A percentile compares a stretch with the other conserved stretches of the same genome.
These are phyloP conservation scores for Bergia puertoricense DNA, from an alignment of 92 coral and sea anemone genomes.

Conservation along the genomic window DNA sequence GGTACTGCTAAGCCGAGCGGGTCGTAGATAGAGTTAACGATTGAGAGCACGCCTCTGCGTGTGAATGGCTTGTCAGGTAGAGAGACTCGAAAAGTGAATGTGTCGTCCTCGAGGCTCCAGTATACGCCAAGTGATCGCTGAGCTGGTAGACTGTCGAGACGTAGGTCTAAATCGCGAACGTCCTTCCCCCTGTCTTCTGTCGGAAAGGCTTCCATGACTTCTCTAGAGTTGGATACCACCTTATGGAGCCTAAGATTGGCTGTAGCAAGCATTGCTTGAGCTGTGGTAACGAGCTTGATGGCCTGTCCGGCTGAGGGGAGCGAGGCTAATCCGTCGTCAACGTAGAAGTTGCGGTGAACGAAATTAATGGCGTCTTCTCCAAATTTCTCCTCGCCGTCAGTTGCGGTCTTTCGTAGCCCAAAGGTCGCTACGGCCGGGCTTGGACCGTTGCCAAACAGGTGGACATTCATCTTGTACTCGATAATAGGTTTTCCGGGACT, in stretches of 20 bases:
- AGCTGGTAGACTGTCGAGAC: slow-evolving; percentile 2
- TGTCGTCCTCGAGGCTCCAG: slow-evolving; percentile 63
- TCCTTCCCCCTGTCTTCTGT: slow-evolving; percentile 62
- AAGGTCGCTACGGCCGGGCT: slow-evolving; percentile 43
- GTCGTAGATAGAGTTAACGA: slow-evolving; percentile 54
- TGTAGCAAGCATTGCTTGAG: slow-evolving; percentile 58
- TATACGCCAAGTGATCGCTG: background rate
- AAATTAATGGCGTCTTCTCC: slow-evolving; percentile 47
- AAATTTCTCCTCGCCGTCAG: slow-evolving; percentile 62
- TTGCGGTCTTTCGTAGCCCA: background rate
- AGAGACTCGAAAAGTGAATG: slow-evolving; percentile 28
- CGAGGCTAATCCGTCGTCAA: slow-evolving; percentile 67
- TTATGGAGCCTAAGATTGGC: slow-evolving; percentile 67
- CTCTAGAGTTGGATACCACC: slow-evolving; percentile 63
- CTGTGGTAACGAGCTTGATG: slow-evolving; percentile 51
- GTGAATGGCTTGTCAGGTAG: slow-evolving; percentile 27
- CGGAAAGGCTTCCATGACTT: slow-evolving; percentile 74
- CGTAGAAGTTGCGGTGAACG: slow-evolving; percentile 65
- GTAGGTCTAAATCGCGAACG: slow-evolving; percentile 55
- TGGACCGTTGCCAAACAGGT: no score
- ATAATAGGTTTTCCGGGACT: background rate
- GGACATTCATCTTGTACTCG: background rate
- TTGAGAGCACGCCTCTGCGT: slow-evolving; percentile 63
- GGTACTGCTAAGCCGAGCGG: slow-evolving; percentile 64
- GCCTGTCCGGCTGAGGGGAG: slow-evolving; percentile 52